A percentile compares a stretch with the other conserved stretches of the same genome.
These are phyloP conservation scores for Heteronetta atricapilla DNA, from an alignment of 2,113 vertebrate species.

Conservation along the genomic window DNA sequence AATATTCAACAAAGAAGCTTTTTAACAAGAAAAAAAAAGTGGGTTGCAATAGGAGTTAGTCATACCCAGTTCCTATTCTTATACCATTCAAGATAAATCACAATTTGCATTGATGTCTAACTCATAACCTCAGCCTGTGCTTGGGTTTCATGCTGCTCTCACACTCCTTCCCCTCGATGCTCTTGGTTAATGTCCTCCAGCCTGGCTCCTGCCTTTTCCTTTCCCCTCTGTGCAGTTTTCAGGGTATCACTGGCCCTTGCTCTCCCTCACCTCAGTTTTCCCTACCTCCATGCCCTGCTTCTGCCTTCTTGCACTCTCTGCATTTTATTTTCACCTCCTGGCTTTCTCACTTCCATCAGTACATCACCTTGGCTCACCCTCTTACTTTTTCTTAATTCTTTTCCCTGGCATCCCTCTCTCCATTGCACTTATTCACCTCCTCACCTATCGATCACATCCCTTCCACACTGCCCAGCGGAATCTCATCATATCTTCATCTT, in stretches of 20 bases:
- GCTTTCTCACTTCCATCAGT: background rate
- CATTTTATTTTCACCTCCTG: background rate
- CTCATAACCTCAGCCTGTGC: background rate
- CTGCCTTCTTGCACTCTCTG: background rate
- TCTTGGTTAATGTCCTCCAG: background rate
- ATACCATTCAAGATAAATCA: background rate
- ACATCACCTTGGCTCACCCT: background rate
- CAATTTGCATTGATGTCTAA: background rate
- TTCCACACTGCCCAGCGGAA: background rate
- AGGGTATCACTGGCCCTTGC: background rate
- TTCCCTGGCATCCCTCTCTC: background rate
- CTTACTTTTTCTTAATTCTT: background rate
- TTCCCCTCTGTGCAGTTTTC: background rate
- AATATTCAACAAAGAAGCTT: background rate
- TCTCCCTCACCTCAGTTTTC: background rate
- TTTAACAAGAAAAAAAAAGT: background rate
- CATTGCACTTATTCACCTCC: background rate
- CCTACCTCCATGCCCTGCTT: background rate
- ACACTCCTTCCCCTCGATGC: background rate
- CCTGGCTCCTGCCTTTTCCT: background rate
- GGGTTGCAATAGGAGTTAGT: background rate
- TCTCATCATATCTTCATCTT: background rate
- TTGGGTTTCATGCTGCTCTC: background rate
- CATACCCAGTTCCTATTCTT: background rate
- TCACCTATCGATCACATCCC: background rate